phyloP scores from a whole-genome alignment of 2,113 vertebrate genomes.

The Gulo gulo region DNA sequence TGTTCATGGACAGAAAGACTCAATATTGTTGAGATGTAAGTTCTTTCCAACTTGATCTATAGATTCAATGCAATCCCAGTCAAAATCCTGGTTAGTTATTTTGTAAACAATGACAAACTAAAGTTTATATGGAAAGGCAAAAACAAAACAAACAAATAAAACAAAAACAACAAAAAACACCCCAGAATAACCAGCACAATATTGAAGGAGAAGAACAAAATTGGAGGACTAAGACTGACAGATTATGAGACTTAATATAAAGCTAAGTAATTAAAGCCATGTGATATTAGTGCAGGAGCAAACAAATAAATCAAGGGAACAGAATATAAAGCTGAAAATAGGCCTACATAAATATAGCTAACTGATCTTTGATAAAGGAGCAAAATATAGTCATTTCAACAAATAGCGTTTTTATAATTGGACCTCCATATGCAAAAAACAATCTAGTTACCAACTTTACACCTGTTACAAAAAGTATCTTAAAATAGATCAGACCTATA shows the following conservation, averaged over 20 bases:
- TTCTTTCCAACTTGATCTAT: background rate
- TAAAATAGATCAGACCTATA: background rate
- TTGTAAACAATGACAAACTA: background rate
- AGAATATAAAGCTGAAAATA: background rate
- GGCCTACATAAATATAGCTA: background rate
- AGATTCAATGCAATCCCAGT: background rate
- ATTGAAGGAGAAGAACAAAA: background rate
- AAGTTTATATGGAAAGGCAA: background rate
- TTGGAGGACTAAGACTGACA: background rate
- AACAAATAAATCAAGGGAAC: background rate
- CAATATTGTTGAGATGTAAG: background rate
- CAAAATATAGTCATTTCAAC: background rate
- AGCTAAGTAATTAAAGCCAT: background rate
- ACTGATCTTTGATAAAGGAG: background rate
- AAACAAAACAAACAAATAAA: background rate
- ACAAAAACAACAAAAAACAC: no score
- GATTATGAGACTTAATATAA: background rate
- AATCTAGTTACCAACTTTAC: background rate
- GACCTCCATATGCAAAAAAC: background rate
- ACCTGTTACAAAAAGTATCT: background rate
- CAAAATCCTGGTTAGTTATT: background rate
- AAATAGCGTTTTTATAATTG: background rate
- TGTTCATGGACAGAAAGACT: background rate
- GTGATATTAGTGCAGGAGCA: background rate
- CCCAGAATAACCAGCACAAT: background rate